phyloP scores from a whole-genome alignment of 2,113 vertebrate species.

The Pangasianodon hypophthalmus region DNA sequence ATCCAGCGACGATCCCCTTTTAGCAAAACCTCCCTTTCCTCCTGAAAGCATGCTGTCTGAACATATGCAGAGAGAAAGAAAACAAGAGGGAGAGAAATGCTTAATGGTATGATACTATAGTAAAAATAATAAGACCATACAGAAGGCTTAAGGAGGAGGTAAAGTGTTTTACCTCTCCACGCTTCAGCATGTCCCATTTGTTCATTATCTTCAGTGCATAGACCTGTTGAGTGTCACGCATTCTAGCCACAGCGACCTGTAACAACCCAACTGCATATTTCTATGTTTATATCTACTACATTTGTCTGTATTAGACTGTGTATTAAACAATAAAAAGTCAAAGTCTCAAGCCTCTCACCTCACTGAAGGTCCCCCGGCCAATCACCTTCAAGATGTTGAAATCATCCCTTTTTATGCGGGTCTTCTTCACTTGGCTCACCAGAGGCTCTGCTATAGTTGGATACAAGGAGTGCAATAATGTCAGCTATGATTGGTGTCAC shows the following conservation, averaged over 20 bases:
- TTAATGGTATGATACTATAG: background rate
- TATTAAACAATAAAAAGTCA: background rate
- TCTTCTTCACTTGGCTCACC: constrained; percentile 75
- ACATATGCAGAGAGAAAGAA: constrained; percentile 16
- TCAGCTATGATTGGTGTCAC: constrained; percentile 18
- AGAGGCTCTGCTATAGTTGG: constrained; percentile 71
- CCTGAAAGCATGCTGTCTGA: constrained; percentile 83
- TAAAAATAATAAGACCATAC: background rate
- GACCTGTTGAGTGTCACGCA: constrained; percentile 77
- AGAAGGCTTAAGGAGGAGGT: background rate
- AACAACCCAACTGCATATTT: background rate
- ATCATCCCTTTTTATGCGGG: constrained; percentile 79
- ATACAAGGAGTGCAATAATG: background rate
- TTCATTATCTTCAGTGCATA: constrained; percentile 89
- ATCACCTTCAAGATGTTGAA: constrained; percentile 88
- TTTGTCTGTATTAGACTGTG: background rate
- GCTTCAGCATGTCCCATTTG: constrained; percentile 86
- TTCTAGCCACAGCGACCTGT: constrained; percentile 82
- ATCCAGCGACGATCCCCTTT: constrained; percentile 83
- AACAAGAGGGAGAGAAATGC: background rate
- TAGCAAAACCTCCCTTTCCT: constrained; percentile 84
- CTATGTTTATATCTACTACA: background rate
- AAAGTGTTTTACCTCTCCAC: constrained; percentile 76
- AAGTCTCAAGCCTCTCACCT: constrained; percentile 72
- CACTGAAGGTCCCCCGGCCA: constrained; percentile 85